These are phyloP conservation scores for Hemichromis elongatus DNA, from an alignment of 2,113 vertebrate genomes.

Conservation along the genomic window DNA sequence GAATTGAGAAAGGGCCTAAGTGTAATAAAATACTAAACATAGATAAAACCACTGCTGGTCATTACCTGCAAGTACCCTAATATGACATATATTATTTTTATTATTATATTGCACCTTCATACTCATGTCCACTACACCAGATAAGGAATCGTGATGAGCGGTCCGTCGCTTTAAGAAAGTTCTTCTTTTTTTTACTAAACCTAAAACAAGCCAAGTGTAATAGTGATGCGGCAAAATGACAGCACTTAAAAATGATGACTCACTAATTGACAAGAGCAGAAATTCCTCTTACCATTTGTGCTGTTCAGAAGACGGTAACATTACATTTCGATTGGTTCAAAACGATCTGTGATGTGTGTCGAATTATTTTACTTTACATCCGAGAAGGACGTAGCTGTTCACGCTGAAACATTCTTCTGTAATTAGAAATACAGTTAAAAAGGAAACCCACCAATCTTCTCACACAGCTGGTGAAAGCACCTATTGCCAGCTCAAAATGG, in stretches of 20 bases:
- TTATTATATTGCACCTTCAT: neutral
- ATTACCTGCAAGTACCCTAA: neutral
- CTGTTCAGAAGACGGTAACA: neutral
- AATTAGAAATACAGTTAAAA: neutral
- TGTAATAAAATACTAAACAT: neutral
- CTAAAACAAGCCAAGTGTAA: neutral
- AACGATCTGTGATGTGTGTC: neutral
- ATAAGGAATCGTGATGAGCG: neutral
- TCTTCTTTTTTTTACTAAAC: too few relatives aligned
- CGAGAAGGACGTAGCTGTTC: neutral
- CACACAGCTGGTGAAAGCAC: neutral
- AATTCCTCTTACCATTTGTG: neutral
- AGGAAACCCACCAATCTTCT: neutral
- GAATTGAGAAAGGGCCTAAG: too few relatives aligned
- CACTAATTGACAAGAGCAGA: neutral
- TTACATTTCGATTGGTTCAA: neutral
- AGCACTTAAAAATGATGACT: neutral
- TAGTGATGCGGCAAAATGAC: neutral
- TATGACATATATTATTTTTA: neutral
- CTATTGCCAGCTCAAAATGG: neutral
- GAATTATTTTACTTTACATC: neutral
- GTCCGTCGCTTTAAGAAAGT: neutral
- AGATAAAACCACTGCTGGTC: neutral
- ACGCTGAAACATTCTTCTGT: neutral
- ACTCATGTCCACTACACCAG: neutral